phyloP scores from a whole-genome alignment of 2,888 invertebrate species.

The Heliconius aoede region DNA sequence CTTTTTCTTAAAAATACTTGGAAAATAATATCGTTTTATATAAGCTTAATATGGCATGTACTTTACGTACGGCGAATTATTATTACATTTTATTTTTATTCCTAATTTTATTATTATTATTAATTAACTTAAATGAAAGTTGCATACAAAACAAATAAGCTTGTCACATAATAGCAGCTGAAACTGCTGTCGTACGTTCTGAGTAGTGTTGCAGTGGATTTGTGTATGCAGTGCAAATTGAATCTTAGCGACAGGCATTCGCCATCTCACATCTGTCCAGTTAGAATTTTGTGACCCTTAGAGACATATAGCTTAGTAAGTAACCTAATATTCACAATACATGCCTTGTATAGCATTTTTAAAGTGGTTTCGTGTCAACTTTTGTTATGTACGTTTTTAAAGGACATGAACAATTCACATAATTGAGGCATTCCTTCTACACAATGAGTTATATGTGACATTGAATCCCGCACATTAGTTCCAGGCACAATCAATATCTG shows the following conservation, averaged over 20 bases:
- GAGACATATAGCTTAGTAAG: background rate
- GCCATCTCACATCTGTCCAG: constrained; percentile 21
- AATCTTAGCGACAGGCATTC: constrained; percentile 39
- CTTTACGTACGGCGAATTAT: no score
- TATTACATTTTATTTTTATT: background rate
- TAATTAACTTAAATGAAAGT: background rate
- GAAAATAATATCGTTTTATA: no score
- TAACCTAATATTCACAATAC: background rate
- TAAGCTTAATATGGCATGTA: no score
- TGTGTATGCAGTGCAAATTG: constrained; percentile 44
- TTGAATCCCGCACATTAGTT: constrained; percentile 40
- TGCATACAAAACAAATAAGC: background rate
- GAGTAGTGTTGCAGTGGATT: constrained; percentile 39
- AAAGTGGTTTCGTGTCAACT: background rate
- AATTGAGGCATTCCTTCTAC: constrained; percentile 27
- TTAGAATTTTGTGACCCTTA: constrained; percentile 1
- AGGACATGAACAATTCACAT: constrained; percentile 8
- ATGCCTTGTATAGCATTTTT: background rate
- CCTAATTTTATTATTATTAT: background rate
- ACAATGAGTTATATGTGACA: constrained; percentile 35
- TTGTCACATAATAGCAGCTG: constrained; percentile 25
- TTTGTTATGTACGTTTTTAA: background rate
- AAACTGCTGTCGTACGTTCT: constrained; percentile 22
- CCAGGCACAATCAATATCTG: constrained; percentile 40
- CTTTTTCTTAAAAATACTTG: no score